A percentile compares a stretch with the other conserved stretches of the same genome.
Conservation (phyloP, 2,888 invertebrate species). For the Herminia tarsipennalis region DNA sequence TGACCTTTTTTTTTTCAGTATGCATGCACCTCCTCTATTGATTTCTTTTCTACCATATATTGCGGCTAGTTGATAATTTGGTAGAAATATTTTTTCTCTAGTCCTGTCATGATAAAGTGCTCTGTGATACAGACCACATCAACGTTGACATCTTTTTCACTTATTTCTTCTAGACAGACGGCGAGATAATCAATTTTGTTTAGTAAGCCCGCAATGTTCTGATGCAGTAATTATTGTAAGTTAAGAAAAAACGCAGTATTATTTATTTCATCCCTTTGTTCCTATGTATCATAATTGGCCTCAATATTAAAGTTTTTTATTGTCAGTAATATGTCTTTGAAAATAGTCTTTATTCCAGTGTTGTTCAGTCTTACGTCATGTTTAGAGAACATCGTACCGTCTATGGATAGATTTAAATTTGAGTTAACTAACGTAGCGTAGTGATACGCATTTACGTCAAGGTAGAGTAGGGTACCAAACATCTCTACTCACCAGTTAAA, state of each 20-base stretch:
- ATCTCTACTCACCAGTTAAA: background rate
- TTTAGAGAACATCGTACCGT: constrained; percentile 2
- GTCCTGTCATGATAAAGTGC: background rate
- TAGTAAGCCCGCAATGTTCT: background rate
- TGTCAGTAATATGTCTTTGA: background rate
- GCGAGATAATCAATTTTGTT: background rate
- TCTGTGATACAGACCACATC: background rate
- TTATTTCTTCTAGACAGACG: background rate
- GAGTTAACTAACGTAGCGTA: background rate
- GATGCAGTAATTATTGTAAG: background rate
- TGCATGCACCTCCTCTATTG: constrained; percentile 2
- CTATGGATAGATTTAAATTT: background rate
- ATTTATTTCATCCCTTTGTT: background rate
- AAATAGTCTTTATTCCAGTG: background rate
- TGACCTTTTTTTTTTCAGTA: background rate
- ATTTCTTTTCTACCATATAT: background rate
- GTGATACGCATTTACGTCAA: background rate
- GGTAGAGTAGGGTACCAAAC: background rate
- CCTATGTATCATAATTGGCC: background rate
- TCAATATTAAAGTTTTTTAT: background rate
- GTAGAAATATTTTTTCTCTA: background rate
- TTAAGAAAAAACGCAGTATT: no score
- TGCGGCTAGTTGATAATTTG: background rate
- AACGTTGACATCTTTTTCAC: background rate
- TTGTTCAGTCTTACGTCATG: background rate